Conservation (phyloP, 2,888 invertebrate genomes). For the Beris chalybata region DNA sequence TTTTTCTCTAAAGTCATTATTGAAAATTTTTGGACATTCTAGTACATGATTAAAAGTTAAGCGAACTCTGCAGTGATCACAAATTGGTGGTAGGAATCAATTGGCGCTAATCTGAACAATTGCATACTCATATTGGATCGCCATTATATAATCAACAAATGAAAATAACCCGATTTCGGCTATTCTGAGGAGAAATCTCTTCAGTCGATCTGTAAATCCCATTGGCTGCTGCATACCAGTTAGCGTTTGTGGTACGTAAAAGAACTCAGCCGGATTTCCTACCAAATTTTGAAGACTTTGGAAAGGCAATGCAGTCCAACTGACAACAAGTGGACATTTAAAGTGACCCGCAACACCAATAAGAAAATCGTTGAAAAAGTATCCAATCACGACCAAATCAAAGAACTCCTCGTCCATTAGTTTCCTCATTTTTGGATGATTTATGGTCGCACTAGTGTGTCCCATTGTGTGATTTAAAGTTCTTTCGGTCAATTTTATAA, state of each 20-base stretch:
- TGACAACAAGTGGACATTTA: conserved; percentile 35
- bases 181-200: background rate
- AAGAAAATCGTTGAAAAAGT: conserved; percentile 23
- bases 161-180: conserved; percentile 1
- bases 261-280: conserved; percentile 27
- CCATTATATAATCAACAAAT: conserved; percentile 6
- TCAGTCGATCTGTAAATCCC: conserved; percentile 21
- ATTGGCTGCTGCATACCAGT: conserved; percentile 1
- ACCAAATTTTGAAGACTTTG: conserved; percentile 4
- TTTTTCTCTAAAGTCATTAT: too few relatives aligned
- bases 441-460: background rate
- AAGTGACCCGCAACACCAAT: conserved; percentile 38
- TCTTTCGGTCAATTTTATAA: background rate
- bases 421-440: conserved; percentile 17
- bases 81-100: too few relatives aligned
- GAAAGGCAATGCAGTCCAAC: background rate
- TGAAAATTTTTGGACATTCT: too few relatives aligned
- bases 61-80: too few relatives aligned
- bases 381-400: conserved; percentile 34
- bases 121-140: conserved; percentile 14
- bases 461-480: background rate
- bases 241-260: conserved; percentile 10
- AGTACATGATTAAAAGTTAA: too few relatives aligned
- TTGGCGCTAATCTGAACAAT: background rate
- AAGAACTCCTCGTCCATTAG: conserved; percentile 32